Conservation (phyloP, 2,888 invertebrate species). For the Melikaiella ostensackeni region DNA sequence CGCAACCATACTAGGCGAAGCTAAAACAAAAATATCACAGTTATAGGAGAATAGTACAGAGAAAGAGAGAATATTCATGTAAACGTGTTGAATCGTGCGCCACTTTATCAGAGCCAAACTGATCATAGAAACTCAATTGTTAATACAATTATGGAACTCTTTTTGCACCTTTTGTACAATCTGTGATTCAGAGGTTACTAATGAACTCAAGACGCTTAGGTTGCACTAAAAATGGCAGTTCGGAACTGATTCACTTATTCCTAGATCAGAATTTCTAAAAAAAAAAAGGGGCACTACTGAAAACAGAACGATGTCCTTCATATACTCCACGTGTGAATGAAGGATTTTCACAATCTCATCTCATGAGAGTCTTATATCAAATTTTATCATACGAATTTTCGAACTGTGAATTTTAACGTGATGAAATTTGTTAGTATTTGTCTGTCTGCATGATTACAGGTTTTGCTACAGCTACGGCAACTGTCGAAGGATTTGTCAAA, state of each 20-base stretch:
- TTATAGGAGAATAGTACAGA: not conserved
- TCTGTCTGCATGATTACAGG: too few species aligned
- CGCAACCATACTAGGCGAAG: constrained; percentile 87
- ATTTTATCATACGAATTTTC: too few species aligned
- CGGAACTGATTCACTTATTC: constrained; percentile 15
- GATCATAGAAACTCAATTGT: not conserved
- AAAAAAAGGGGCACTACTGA: constrained; percentile 27
- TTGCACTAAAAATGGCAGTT: constrained; percentile 19
- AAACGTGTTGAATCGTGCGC: not conserved
- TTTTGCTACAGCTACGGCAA: too few species aligned
- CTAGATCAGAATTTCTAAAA: constrained; percentile 8
- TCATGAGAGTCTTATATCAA: too few species aligned
- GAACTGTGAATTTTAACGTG: too few species aligned
- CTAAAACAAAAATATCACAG: constrained; percentile 76
- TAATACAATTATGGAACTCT: not conserved
- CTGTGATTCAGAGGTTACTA: not conserved
- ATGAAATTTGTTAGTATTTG: too few species aligned
- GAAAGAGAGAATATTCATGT: not conserved
- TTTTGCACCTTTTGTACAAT: constrained; percentile 1
- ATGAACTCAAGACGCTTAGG: not conserved
- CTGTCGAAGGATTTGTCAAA: too few species aligned
- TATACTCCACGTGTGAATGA: not conserved
- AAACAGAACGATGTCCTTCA: constrained; percentile 16
- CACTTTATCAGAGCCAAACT: constrained; percentile 25
- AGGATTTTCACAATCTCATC: too few species aligned